A percentile compares a stretch with the other conserved stretches of the same genome.
Conservation (phyloP, 2,888 invertebrate species). For the Therioaphis trifolii region DNA sequence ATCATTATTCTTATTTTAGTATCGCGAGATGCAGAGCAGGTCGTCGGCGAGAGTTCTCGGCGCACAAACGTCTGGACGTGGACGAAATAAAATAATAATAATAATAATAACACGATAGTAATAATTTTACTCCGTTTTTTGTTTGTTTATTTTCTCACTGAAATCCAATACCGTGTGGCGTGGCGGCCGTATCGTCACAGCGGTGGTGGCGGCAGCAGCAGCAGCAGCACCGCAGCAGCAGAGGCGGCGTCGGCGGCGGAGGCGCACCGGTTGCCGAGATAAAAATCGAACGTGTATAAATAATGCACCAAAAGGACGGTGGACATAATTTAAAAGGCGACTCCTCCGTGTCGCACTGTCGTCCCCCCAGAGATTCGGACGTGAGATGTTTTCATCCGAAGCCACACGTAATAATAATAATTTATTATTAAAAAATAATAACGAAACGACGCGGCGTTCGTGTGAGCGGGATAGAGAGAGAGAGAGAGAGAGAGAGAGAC, state of each 20-base stretch:
- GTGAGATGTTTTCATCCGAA: constrained; percentile 60
- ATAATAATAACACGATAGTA: constrained; percentile 18
- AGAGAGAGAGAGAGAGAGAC: neutral
- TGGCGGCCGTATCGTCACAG: neutral
- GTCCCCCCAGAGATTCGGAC: constrained; percentile 52
- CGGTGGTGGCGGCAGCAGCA: neutral
- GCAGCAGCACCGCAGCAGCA: constrained; percentile 32
- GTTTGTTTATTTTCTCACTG: constrained; percentile 5
- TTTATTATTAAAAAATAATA: constrained; percentile 63
- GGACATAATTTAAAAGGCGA: constrained; percentile 58
- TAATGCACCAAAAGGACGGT: constrained; percentile 58
- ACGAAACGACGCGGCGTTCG: constrained; percentile 29
- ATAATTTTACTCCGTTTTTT: constrained; percentile 24
- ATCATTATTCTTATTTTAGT: no score
- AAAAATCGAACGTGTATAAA: constrained; percentile 61
- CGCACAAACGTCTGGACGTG: neutral
- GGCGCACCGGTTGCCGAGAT: constrained; percentile 51
- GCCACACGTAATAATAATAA: constrained; percentile 60
- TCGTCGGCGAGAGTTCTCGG: neutral
- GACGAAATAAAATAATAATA: neutral
- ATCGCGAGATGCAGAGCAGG: no score
- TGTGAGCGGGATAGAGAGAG: no score
- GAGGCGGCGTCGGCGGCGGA: constrained; percentile 8
- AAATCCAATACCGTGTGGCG: constrained; percentile 44
- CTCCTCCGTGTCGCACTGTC: neutral